phyloP scores from a whole-genome alignment of 2,888 invertebrate genomes.

The Oscheius sp. region DNA sequence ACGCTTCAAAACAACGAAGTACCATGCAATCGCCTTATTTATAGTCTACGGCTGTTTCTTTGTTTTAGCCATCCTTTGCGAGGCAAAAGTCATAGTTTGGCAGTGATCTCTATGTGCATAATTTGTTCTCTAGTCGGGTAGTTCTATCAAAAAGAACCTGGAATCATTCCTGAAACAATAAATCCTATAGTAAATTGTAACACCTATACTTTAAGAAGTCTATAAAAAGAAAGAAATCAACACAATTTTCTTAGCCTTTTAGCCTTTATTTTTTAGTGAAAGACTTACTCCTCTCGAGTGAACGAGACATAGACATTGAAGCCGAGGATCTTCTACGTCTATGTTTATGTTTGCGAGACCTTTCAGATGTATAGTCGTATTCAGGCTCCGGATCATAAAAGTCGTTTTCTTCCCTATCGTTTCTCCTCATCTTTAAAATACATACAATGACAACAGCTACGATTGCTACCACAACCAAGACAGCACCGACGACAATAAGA shows the following conservation, averaged over 20 bases:
- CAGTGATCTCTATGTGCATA: constrained; percentile 18
- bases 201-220: too few species aligned
- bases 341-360: too few species aligned
- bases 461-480: too few species aligned
- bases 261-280: neutral
- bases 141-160: neutral
- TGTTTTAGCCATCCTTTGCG: constrained; percentile 41
- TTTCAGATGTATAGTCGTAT: too few species aligned
- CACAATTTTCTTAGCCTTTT: neutral
- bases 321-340: too few species aligned
- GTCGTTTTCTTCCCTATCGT: too few species aligned
- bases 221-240: neutral
- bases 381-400: too few species aligned
- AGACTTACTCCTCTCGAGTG: too few species aligned
- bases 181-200: neutral
- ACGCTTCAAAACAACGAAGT: constrained; percentile 36
- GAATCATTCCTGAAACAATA: constrained; percentile 2
- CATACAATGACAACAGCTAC: too few species aligned
- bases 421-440: too few species aligned
- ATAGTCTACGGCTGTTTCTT: constrained; percentile 42
- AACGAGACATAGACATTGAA: too few species aligned
- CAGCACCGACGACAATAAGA: too few species aligned
- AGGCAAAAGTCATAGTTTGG: constrained; percentile 45
- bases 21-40: constrained; percentile 41
- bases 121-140: constrained; percentile 10